These are phyloP conservation scores for Aurelia aurita DNA, from an alignment of 30 jellyfish, hydroid and myxozoan genomes.

Conservation along the genomic window DNA sequence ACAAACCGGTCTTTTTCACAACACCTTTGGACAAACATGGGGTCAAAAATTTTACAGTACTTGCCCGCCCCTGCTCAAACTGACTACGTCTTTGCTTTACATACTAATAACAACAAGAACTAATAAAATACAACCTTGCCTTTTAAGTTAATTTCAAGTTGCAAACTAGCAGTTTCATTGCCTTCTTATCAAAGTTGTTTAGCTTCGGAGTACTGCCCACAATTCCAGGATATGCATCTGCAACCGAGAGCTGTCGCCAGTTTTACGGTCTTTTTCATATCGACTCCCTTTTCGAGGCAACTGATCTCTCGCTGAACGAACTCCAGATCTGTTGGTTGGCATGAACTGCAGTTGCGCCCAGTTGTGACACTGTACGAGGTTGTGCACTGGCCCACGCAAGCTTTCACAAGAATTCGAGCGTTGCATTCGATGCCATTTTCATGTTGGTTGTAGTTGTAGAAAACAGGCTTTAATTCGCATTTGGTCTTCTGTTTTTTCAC, in stretches of 20 bases:
- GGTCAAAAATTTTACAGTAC: too few species aligned
- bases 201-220: neutral
- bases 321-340: slow-evolving; percentile 9
- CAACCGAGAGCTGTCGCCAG: slow-evolving; percentile 5
- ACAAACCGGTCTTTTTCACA: too few species aligned
- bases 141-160: too few species aligned
- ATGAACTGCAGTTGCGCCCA: slow-evolving; percentile 22
- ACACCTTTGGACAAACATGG: too few species aligned
- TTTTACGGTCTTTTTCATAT: neutral
- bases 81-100: too few species aligned
- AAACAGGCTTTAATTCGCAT: neutral
- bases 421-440: neutral
- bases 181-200: neutral
- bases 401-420: slow-evolving; percentile 13
- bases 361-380: neutral
- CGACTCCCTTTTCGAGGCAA: neutral
- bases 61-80: too few species aligned
- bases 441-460: neutral
- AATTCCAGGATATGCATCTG: neutral
- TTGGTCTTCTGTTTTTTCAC: too few species aligned
- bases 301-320: neutral
- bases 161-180: too few species aligned
- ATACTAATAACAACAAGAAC: too few species aligned
- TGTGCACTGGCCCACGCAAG: slow-evolving; percentile 20
- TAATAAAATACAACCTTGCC: too few species aligned